Evolutionary conservation across 2,797 vertebrate species (phyloP), one percentile per base, ranked within the genome.

Genomic region (Mormyrus proboscirostris): DNA sequence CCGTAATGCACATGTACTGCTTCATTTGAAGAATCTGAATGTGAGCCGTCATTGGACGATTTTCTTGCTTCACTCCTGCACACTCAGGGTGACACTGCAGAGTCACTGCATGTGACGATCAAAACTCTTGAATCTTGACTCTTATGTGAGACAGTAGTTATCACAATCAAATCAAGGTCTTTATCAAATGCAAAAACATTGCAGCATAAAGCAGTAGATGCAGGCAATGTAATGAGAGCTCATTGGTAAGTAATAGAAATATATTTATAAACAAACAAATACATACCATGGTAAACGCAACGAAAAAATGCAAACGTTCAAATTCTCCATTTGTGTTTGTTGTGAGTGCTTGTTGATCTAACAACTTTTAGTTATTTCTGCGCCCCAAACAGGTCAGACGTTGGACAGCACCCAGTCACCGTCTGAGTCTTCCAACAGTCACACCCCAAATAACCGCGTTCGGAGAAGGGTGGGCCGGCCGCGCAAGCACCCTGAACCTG

Each of bases 321-420:
- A 6, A 38, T 16, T 16, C 29, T 73, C 29, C 29, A 38, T 73
- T 73, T 33, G 29, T 73, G 38, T 73, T 0, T 73, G 73, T 79
- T 19, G 16, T 44, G 38, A 12, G 4, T 84, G 22, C 4, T 2
- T 51, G 22, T 49, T 12, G 19, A 29, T 12, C 82, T 84, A n/a
- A 29, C 73, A n/a, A n/a, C 38, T 44, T 44, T 47, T 41, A 19
- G 33, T n/a, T 2, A 41, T 41, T 79, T 47, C 38, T 84, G 44
- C 1, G 5, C 82, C 85, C 86, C 92, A 90, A 1, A 92, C 3
- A 89, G 93, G 93, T 89, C 90, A 93, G 1, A 92, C 89, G 2
- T 91, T 93, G 0, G 95, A 89, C 10, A 83, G 25, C 88, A 84
- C 4, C 41, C 9, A 33, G 89, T 89, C 41, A 3, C 85, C 12